phyloP scores from a whole-genome alignment of 2,113 vertebrate genomes.

The Limnothrissa miodon region DNA sequence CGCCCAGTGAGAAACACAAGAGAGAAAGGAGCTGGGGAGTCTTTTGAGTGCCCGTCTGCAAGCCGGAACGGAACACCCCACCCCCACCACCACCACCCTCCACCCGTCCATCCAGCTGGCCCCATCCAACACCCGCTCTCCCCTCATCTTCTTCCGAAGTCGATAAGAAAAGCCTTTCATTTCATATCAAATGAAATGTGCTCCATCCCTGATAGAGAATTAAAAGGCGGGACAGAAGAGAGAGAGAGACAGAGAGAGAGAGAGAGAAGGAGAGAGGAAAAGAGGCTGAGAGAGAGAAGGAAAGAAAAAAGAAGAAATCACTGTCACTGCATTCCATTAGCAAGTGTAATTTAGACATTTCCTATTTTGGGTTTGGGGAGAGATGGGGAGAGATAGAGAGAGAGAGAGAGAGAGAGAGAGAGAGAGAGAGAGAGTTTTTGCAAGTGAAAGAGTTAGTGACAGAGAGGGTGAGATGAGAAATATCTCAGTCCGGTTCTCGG shows the following conservation, averaged over 20 bases:
- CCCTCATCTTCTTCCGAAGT: conserved; percentile 36
- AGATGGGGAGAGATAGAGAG: neutral
- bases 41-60: conserved; percentile 1
- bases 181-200: conserved; percentile 58
- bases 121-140: conserved; percentile 12
- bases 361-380: conserved; percentile 52
- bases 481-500: conserved; percentile 40
- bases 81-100: conserved; percentile 26
- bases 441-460: neutral
- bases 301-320: conserved; percentile 31
- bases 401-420: neutral
- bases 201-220: conserved; percentile 39
- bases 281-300: neutral
- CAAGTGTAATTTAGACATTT: conserved; percentile 72
- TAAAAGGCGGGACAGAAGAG: conserved; percentile 13
- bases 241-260: conserved; percentile 31
- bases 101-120: conserved; percentile 11
- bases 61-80: conserved; percentile 1
- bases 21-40: conserved; percentile 24
- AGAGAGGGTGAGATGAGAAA: neutral
- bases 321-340: conserved; percentile 58
- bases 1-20: conserved; percentile 8
- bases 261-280: conserved; percentile 25
- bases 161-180: conserved; percentile 54
- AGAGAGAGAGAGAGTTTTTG: neutral